Conservation (phyloP, 2,797 vertebrate species). For the Arrhamphus sclerolepis region DNA sequence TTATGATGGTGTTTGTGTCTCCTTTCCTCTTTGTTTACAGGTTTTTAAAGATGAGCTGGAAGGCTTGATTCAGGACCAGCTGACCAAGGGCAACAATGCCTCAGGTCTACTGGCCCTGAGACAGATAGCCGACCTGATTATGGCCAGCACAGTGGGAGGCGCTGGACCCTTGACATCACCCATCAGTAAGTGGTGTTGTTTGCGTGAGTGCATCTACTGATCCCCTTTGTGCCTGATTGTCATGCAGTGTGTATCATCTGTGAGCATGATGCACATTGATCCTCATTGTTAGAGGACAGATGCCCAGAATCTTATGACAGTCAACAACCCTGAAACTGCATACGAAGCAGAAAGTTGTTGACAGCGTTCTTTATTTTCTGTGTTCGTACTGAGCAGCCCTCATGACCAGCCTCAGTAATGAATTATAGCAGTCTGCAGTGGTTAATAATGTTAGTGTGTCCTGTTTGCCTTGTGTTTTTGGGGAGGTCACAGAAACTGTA, state of each 20-base stretch:
- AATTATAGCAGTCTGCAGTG: slow-evolving; percentile 51
- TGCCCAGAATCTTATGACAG: slow-evolving; percentile 69
- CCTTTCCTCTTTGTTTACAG: slow-evolving; percentile 75
- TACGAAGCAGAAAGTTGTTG: slow-evolving; percentile 56
- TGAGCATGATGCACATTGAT: slow-evolving; percentile 60
- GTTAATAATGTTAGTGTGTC: slow-evolving; percentile 43
- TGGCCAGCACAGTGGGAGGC: slow-evolving; percentile 87
- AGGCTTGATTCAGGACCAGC: slow-evolving; percentile 93
- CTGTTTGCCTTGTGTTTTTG: slow-evolving; percentile 22
- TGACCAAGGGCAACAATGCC: slow-evolving; percentile 92
- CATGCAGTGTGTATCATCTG: slow-evolving; percentile 36
- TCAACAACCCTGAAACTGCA: slow-evolving; percentile 55
- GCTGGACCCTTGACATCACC: slow-evolving; percentile 85
- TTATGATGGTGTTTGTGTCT: slow-evolving; percentile 7
- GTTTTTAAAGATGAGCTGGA: slow-evolving; percentile 96
- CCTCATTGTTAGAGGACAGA: slow-evolving; percentile 60
- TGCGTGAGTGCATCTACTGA: slow-evolving; percentile 14
- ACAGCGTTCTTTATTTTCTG: slow-evolving; percentile 53
- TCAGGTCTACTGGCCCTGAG: slow-evolving; percentile 90
- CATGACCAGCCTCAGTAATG: slow-evolving; percentile 51
- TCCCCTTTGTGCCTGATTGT: slow-evolving; percentile 36
- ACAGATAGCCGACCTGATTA: slow-evolving; percentile 95
- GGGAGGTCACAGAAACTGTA: slow-evolving; percentile 25
- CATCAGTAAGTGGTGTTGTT: slow-evolving; percentile 85
- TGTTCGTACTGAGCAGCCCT: slow-evolving; percentile 47